A percentile compares a stretch with the other conserved stretches of the same genome.
phyloP scores from a whole-genome alignment of 2,888 invertebrate species.

The Empis livida region DNA sequence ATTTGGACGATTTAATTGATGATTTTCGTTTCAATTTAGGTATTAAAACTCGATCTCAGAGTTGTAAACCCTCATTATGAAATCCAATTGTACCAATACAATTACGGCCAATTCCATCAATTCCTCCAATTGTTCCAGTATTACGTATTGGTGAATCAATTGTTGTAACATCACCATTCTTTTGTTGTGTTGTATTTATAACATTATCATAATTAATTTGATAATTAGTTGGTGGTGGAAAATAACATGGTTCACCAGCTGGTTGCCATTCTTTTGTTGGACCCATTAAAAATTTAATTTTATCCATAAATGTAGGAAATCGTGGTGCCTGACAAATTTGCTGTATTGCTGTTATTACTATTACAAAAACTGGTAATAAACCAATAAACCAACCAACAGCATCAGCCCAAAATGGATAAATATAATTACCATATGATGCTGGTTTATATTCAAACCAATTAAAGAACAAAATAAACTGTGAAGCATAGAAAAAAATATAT shows the following conservation, averaged over 20 bases:
- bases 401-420: slow-evolving; percentile 71
- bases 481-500: too few species aligned
- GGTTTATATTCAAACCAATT: slow-evolving; percentile 70
- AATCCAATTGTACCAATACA: slow-evolving; percentile 14
- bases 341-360: slow-evolving; percentile 45
- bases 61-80: slow-evolving; percentile 27
- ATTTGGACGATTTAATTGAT: background rate
- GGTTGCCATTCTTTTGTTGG: slow-evolving; percentile 64
- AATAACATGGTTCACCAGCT: slow-evolving; percentile 33
- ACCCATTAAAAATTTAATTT: slow-evolving; percentile 47
- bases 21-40: slow-evolving; percentile 32
- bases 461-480: slow-evolving; percentile 59
- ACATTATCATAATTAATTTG: too few species aligned
- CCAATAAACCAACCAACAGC: slow-evolving; percentile 64
- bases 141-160: slow-evolving; percentile 17
- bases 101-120: slow-evolving; percentile 12
- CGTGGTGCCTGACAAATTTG: slow-evolving; percentile 45
- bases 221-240: slow-evolving; percentile 15
- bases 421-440: slow-evolving; percentile 55
- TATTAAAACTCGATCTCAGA: slow-evolving; percentile 45
- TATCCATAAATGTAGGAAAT: slow-evolving; percentile 42
- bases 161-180: slow-evolving; percentile 26
- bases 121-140: background rate
- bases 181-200: too few species aligned
- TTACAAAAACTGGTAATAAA: slow-evolving; percentile 56